Evolutionary conservation across 2,797 vertebrate genomes (phyloP).

Genomic region (Kryptolebias ocellatus): DNA sequence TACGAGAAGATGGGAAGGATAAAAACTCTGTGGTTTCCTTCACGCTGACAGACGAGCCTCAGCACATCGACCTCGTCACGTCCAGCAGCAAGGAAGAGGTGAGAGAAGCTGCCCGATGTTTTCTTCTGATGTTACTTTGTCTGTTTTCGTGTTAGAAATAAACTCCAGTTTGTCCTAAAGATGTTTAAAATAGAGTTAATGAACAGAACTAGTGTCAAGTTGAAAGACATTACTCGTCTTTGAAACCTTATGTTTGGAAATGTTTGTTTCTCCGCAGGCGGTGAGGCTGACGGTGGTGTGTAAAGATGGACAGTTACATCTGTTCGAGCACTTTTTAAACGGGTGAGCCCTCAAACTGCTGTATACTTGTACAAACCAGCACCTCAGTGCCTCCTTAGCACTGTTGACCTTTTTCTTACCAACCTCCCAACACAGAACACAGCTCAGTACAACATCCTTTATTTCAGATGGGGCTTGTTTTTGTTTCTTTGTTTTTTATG

Average conservation of each 20-base stretch:
- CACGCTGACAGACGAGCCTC: slow-evolving; percentile 91
- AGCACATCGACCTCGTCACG: slow-evolving; percentile 87
- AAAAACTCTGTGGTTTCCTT: slow-evolving; percentile 96
- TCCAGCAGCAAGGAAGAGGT: slow-evolving; percentile 95
- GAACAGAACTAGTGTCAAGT: too few species aligned
- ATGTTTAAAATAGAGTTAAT: too few species aligned
- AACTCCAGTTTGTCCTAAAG: too few species aligned
- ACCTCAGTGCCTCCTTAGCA: too few species aligned
- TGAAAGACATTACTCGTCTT: too few species aligned
- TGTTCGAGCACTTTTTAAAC: slow-evolving; percentile 98
- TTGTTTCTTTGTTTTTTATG: too few species aligned
- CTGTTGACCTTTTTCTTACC: too few species aligned
- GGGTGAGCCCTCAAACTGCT: slow-evolving; percentile 86
- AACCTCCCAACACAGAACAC: too few species aligned
- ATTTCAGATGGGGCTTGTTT: too few species aligned
- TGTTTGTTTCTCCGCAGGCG: slow-evolving; percentile 79
- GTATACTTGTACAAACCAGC: too few species aligned
- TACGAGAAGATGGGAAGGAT: slow-evolving; percentile 92
- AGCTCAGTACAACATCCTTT: not conserved
- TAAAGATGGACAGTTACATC: slow-evolving; percentile 93
- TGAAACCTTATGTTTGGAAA: not conserved
- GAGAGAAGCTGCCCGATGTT: slow-evolving; percentile 22
- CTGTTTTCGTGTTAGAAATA: not conserved
- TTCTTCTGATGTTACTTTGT: too few species aligned
- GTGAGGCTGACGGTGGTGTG: slow-evolving; percentile 95